These are phyloP conservation scores for Solenopsis invicta DNA, from an alignment of 1,140 invertebrate species.

Conservation along the genomic window DNA sequence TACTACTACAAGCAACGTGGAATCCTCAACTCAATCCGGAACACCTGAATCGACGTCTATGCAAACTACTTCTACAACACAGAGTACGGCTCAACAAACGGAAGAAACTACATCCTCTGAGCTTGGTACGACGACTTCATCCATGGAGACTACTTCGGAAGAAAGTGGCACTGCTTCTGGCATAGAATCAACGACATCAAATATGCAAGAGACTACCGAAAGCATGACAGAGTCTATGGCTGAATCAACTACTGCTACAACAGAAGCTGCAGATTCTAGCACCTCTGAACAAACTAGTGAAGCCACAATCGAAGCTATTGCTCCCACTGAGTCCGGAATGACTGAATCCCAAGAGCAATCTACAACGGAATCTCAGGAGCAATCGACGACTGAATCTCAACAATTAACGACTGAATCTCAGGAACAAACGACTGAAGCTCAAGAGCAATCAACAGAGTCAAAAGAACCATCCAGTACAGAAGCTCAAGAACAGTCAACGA, in stretches of 20 bases:
- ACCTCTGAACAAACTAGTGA: conserved; percentile 51
- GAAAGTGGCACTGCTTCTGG: conserved; percentile 74
- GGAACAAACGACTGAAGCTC: conserved; percentile 52
- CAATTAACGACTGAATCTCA: conserved; percentile 29
- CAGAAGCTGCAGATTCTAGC: conserved; percentile 43
- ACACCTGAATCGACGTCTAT: conserved; percentile 49
- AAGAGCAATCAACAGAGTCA: conserved; percentile 52
- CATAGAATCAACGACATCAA: conserved; percentile 71
- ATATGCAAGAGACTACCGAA: conserved; percentile 20
- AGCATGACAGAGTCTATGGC: conserved; percentile 31
- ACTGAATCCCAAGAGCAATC: conserved; percentile 35
- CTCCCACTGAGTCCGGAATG: conserved; percentile 16
- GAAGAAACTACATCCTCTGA: conserved; percentile 67
- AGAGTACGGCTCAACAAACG: conserved; percentile 68
- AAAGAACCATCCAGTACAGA: conserved; percentile 59
- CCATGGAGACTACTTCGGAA: conserved; percentile 49
- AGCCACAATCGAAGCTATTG: conserved; percentile 50
- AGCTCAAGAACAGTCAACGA: conserved; percentile 36
- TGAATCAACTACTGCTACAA: conserved; percentile 55
- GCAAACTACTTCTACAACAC: conserved; percentile 68
- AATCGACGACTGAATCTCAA: conserved; percentile 24
- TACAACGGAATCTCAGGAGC: conserved; percentile 45
- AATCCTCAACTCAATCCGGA: conserved; percentile 54
- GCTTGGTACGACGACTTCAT: neutral
- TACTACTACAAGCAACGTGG: conserved; percentile 60